Base-by-base conservation (phyloP, 2,797 vertebrate genomes). In the Ctenochaetus hawaiiensis region DNA sequence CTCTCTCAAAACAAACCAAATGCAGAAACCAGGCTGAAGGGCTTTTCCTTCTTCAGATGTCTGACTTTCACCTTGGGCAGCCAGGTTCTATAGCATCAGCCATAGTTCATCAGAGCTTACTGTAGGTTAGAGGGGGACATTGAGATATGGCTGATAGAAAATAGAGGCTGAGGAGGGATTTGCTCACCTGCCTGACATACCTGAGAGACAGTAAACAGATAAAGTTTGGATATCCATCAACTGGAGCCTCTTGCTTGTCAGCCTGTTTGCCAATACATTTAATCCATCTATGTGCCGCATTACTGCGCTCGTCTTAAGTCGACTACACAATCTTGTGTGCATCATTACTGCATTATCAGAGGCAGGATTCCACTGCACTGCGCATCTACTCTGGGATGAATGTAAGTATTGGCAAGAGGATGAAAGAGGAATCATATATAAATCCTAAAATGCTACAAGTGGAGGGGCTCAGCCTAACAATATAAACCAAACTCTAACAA, bases 121-220 rank as follows among this genome's bases (percentile, higher is more conserved):
- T 60, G 85, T 83, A 85, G 87, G 87, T 89, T 82, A 84, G 72
- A 85, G 81, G 71, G 81, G 72, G 71, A 89, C 81, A 72, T 59
- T 83, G 87, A 92, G 89, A 92, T 89, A 90, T 58, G 80, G 72
- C 83, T 81, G 75, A 87, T 77, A 87, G 74, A 91, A 91, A 88
- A 92, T 78, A 82, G 70, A 80, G 83, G 76, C 75, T 86, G 83
- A 79, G 79, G 65, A 86, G 83, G 89, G 84, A 92, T 94, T 91
- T 89, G 71, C 82, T 85, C 83, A 84, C 79, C 85, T 89, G 81
- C 78, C 83, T 86, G 83, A 87, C 82, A 89, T 61, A 89, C 88
- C 79, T 85, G 80, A 84, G 87, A 85, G 87, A 91, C 75, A 85
- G 91, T 89, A 82, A 91, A 93, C 86, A 90, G 90, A 93, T 93